Evolutionary conservation across 2,797 vertebrate species (phyloP).

Genomic region (Coendou prehensilis): DNA sequence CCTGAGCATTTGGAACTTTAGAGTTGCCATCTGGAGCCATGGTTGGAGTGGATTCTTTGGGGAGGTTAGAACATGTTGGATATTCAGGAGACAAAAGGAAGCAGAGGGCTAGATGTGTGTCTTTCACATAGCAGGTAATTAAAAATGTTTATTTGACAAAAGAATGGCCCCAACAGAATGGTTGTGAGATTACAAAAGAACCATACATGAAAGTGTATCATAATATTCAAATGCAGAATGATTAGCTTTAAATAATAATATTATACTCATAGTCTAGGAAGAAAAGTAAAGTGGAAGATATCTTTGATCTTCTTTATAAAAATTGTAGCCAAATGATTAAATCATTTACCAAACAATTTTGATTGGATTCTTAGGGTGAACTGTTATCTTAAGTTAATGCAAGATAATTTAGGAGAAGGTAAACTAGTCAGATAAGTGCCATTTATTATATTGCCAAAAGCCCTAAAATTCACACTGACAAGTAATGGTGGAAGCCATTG

Average conservation of each 20-base stretch:
- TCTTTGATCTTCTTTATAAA: slow-evolving; percentile 33
- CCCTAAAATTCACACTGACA: not conserved
- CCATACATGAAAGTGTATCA: not conserved
- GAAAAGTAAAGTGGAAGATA: not conserved
- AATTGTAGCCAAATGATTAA: slow-evolving; percentile 10
- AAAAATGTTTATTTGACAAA: slow-evolving; percentile 29
- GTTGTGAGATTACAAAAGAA: slow-evolving; percentile 18
- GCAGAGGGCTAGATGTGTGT: not conserved
- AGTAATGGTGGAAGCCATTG: not conserved
- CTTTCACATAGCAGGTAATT: not conserved
- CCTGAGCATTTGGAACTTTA: not conserved
- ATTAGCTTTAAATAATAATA: not conserved
- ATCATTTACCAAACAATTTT: slow-evolving; percentile 45
- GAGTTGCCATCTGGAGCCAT: not conserved
- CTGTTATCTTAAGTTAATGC: slow-evolving; percentile 40
- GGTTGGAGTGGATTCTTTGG: not conserved
- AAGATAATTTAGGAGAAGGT: slow-evolving; percentile 44
- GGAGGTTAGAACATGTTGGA: not conserved
- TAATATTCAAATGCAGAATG: slow-evolving; percentile 7
- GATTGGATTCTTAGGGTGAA: slow-evolving; percentile 10
- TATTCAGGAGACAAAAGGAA: not conserved
- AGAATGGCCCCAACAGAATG: not conserved
- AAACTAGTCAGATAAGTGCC: not conserved
- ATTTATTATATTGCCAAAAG: slow-evolving; percentile 17
- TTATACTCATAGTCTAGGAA: not conserved